Percentiles rank a stretch among this genome's conserved stretches.
These are phyloP conservation scores for Orchestia grillus DNA, from an alignment of 1,140 invertebrate genomes.

Conservation along the genomic window DNA sequence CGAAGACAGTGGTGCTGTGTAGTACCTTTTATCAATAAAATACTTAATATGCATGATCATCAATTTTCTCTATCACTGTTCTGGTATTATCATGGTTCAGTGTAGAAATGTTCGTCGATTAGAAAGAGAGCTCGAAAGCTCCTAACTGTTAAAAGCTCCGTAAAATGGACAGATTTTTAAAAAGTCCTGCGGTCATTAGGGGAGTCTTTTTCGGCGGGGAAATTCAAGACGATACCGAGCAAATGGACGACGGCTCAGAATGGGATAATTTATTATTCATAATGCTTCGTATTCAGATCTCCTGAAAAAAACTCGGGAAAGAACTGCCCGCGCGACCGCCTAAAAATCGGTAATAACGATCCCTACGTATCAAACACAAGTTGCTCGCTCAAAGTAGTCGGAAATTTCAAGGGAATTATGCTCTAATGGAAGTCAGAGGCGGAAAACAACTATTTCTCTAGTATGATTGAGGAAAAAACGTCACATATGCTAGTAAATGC, in stretches of 20 bases:
- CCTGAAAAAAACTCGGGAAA: neutral
- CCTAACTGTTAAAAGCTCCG: neutral
- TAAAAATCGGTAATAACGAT: neutral
- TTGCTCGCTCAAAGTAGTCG: neutral
- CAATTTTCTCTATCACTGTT: neutral
- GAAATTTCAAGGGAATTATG: neutral
- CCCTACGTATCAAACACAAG: neutral
- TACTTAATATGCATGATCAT: neutral
- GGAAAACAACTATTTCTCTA: neutral
- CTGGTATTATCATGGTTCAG: neutral
- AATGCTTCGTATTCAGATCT: neutral
- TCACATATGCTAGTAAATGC: neutral
- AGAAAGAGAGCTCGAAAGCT: neutral
- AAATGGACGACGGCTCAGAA: conserved; percentile 6
- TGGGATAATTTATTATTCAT: conserved; percentile 10
- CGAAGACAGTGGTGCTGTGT: neutral
- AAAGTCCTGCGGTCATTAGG: neutral
- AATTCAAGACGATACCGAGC: conserved; percentile 7
- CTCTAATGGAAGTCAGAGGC: neutral
- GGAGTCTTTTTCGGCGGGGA: neutral
- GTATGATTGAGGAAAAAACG: neutral
- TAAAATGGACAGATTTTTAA: neutral
- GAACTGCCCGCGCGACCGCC: neutral
- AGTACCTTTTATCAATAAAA: neutral
- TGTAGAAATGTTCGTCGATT: neutral